Evolutionary conservation across 2,113 vertebrate species (phyloP), one percentile per base, ranked within the genome.

Genomic region (Hippotragus niger): DNA sequence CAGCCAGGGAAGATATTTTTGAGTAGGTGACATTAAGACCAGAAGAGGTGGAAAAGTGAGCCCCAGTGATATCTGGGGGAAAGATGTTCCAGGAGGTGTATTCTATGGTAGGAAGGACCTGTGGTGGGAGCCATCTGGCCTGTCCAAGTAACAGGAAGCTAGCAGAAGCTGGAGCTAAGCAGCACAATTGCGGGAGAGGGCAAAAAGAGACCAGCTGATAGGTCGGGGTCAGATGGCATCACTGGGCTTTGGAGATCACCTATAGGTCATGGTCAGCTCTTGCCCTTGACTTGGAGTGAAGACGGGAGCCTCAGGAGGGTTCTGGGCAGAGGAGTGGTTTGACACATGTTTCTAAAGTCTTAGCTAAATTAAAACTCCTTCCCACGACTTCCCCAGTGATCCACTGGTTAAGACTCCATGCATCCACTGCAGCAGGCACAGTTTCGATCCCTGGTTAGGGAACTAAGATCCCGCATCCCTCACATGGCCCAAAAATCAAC

Each of bases 211-310:
- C 12, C 3, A 9, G 67, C n/a, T 21, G 4, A 31, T 36, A 25
- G 33, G 27, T 12, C 8, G 0, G 29, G 81, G 23, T 33, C 16
- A n/a, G 62, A 27, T 64, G 50, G 40, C 33, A 76, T 36, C 16
- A 50, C 3, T 17, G 45, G 40, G 47, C 16, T 43, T 86, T n/a
- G 12, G 1, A 82, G 53, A 47, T 78, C 85, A 52, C 33, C 31
- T 60, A 12, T 4, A 67, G 50, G 57, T 76, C 80, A 90, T 27
- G 16, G 13, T 60, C 16, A 2, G 50, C 45, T 58, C 83, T 92
- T 71, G 64, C 92, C 74, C 13, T 89, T 55, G 92, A 82, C 78
- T 29, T 50, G 36, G 52, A 88, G 19, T 81, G 52, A 95, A 82
- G 36, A 57, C 1, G 55, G 82, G 50, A 58, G 50, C 11, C 52